A percentile compares a stretch with the other conserved stretches of the same genome.
phyloP scores from a whole-genome alignment of 2,113 vertebrate species.

The Phocoena phocoena region DNA sequence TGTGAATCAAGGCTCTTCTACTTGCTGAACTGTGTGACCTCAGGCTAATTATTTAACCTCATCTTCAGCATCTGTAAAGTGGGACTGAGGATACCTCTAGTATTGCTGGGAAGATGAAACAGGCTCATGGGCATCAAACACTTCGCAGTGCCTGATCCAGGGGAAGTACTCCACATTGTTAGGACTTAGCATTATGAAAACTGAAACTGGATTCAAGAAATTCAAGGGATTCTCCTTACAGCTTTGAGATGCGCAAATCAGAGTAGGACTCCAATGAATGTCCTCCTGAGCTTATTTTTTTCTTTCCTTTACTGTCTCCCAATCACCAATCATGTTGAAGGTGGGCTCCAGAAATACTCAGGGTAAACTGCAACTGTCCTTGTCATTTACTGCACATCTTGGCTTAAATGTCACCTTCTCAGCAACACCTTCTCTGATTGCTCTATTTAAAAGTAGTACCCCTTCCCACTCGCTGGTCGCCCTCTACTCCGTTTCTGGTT shows the following conservation, averaged over 20 bases:
- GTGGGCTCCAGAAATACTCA: background rate
- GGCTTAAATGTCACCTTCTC: background rate
- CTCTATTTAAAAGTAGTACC: background rate
- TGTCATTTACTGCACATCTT: background rate
- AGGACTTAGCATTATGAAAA: background rate
- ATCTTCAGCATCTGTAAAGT: background rate
- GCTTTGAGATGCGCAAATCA: background rate
- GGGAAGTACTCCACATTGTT: background rate
- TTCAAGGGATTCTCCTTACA: background rate
- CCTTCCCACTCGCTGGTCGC: background rate
- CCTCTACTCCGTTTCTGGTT: background rate
- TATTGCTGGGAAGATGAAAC: background rate
- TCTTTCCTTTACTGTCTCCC: background rate
- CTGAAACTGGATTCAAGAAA: background rate
- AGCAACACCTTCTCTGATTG: background rate
- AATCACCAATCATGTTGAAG: background rate
- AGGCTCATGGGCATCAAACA: fast-evolving
- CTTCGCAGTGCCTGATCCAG: background rate
- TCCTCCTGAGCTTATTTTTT: background rate
- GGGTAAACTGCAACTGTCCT: background rate
- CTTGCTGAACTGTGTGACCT: background rate
- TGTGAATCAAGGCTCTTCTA: background rate
- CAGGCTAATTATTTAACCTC: background rate
- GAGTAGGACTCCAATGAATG: background rate
- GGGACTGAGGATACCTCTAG: background rate